Evolutionary conservation across 2,888 invertebrate species (phyloP).

Genomic region (Melinaea marsaeus): DNA sequence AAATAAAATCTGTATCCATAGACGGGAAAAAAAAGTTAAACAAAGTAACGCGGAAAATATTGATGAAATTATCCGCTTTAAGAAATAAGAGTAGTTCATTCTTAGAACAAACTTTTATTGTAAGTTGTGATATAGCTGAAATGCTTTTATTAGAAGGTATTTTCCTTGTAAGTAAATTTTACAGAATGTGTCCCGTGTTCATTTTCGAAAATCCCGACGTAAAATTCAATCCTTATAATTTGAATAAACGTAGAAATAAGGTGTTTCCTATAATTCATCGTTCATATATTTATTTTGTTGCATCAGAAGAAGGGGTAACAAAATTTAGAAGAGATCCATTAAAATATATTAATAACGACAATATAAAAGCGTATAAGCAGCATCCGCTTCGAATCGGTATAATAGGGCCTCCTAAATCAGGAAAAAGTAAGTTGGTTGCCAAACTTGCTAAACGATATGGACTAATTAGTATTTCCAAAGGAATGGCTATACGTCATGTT

Average conservation of each 20-base stretch:
- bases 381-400: conserved; percentile 75
- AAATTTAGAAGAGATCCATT: conserved; percentile 77
- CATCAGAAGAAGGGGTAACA: conserved; percentile 61
- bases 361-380: conserved; percentile 61
- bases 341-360: conserved; percentile 67
- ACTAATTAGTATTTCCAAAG: conserved; percentile 74
- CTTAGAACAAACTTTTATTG: conserved; percentile 77
- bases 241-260: conserved; percentile 55
- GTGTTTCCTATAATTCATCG: conserved; percentile 78
- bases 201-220: conserved; percentile 68
- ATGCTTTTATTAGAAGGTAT: conserved; percentile 76
- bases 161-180: conserved; percentile 80
- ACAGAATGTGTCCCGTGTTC: conserved; percentile 81
- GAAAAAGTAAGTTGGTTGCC: conserved; percentile 77
- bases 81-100: conserved; percentile 69
- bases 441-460: conserved; percentile 75
- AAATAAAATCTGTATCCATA: conserved; percentile 65
- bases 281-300: conserved; percentile 78
- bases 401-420: conserved; percentile 81
- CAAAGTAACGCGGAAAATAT: conserved; percentile 48
- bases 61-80: conserved; percentile 48
- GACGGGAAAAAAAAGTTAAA: conserved; percentile 55
- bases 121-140: conserved; percentile 76
- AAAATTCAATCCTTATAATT: conserved; percentile 69
- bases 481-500: conserved; percentile 71